Conservation (phyloP, 1,140 invertebrate genomes). For the Bursaphelenchus mucronatus region DNA sequence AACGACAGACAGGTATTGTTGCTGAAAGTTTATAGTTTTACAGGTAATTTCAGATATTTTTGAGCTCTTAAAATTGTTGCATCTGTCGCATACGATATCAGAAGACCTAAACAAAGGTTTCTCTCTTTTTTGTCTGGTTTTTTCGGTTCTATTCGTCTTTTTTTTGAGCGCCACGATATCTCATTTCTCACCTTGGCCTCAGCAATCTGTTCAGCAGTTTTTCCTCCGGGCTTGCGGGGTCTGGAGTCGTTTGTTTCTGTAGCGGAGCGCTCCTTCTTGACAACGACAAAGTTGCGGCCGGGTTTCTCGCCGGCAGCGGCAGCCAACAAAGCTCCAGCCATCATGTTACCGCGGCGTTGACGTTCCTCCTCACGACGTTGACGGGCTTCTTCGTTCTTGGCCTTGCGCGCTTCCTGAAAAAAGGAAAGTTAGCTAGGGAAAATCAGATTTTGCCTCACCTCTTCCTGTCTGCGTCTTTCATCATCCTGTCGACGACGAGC, state of each 20-base stretch:
- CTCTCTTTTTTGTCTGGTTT: too few relatives aligned
- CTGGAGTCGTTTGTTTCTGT: too few relatives aligned
- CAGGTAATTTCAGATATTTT: too few relatives aligned
- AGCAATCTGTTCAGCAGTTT: slow-evolving; percentile 9
- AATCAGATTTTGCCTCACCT: slow-evolving; percentile 12
- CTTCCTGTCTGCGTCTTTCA: slow-evolving; percentile 44
- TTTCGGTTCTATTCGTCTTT: too few relatives aligned
- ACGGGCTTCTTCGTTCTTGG: slow-evolving; percentile 33
- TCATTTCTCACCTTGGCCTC: slow-evolving; percentile 1
- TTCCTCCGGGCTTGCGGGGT: too few relatives aligned
- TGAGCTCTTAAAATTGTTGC: too few relatives aligned
- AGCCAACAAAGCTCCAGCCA: slow-evolving; percentile 34
- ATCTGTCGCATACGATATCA: too few relatives aligned
- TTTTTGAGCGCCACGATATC: neutral
- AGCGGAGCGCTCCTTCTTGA: slow-evolving; percentile 62
- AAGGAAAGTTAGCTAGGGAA: neutral
- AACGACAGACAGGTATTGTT: slow-evolving; percentile 27
- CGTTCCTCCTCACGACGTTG: slow-evolving; percentile 35
- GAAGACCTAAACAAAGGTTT: too few relatives aligned
- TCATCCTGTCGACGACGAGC: slow-evolving; percentile 50
- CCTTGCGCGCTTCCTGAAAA: slow-evolving; percentile 41
- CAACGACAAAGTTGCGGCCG: slow-evolving; percentile 40
- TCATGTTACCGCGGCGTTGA: slow-evolving; percentile 36
- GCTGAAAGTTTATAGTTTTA: neutral
- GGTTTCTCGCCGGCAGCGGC: slow-evolving; percentile 53